Evolutionary conservation across 2,888 invertebrate species (phyloP), one percentile per base, ranked within the genome.

Genomic region (Brenthis hecate): DNA sequence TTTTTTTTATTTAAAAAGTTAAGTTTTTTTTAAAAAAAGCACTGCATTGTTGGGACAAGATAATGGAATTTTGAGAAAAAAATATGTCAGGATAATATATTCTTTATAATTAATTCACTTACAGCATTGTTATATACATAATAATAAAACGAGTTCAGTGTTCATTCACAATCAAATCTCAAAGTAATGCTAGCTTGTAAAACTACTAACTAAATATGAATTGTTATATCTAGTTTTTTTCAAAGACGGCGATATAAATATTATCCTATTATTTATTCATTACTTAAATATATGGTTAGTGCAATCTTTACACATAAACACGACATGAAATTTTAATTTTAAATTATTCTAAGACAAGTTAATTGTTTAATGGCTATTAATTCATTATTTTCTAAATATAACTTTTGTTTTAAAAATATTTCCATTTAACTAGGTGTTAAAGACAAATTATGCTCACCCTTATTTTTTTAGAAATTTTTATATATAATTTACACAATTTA

Each of bases 51-150:
- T 43, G 43, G n/a, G 1, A 60, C 50, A 16, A 57, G 28, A 3
- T 23, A 19, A 13, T 23, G 5, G 1, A 2, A 8, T 43, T 11
- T 43, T 11, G 11, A 43, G 36, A 43, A 43, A 50, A 32, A 55
- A 68, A 65, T 57, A 69, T 69, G 53, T 69, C 61, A 69, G 47
- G 56, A 61, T 66, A 56, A 66, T 66, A 60, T 50, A 68, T 28
- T 2, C 57, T 57, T 57, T 56, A 56, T 69, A 43, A 28, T 4
- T 28, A 28, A 28, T 62, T 54, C 43, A 60, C 58, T 56, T 53
- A 51, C 19, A 36, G 23, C 43, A 53, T 56, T 61, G 65, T 63
- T 73, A 67, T 71, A 62, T 71, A 67, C 56, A 53, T 60, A 60
- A 60, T 54, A 54, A 69, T 55, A 64, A 47, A 48, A 28, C 28